Evolutionary conservation across 2,888 invertebrate genomes (phyloP), one percentile per base, ranked within the genome.

Genomic region (Timema cristinae): DNA sequence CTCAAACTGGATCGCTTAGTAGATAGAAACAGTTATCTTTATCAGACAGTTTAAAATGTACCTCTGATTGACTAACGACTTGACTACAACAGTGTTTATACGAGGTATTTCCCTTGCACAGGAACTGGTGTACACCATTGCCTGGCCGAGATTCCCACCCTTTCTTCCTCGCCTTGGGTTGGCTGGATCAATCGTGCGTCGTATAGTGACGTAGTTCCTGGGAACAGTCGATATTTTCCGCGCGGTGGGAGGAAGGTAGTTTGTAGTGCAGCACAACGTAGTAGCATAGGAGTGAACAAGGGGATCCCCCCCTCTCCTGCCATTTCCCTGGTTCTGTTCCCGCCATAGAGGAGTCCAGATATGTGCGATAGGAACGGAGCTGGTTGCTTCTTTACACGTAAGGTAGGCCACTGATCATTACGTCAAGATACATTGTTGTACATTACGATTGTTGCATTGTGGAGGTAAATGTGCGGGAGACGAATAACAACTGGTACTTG

Each of bases 301-400:
- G 80, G 81, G 81, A 81, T 80, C 81, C 74, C 75, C 70, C 74
- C 73, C 75, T 74, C 73, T 76, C 76, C 75, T 78, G 71, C 72
- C 73, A 76, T 77, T 74, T 74, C 73, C 54, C 56, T 67, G 59
- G 67, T 50, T 61, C n/a, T 67, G 54, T 66, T 66, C 71, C 67
- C 54, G 67, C 66, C 66, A 67, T 69, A 69, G 61, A 61, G 67
- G 16, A 59, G 32, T 13, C 63, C 63, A 48, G 47, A 15, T 47
- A 90, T 90, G 90, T 90, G 89, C 82, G 90, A 90, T 85, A 88
- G 87, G 84, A 87, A 88, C 70, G 77, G 88, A 82, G 88, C 87
- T 80, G 90, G 90, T 82, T 90, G 90, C 84, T 90, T 90, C 84
- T 89, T 87, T 81, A 84, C 86, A 77, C 84, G 85, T 82, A 86